Evolutionary conservation across 2,797 vertebrate genomes (phyloP), one percentile per base, ranked within the genome.

Genomic region (Nasua narica): DNA sequence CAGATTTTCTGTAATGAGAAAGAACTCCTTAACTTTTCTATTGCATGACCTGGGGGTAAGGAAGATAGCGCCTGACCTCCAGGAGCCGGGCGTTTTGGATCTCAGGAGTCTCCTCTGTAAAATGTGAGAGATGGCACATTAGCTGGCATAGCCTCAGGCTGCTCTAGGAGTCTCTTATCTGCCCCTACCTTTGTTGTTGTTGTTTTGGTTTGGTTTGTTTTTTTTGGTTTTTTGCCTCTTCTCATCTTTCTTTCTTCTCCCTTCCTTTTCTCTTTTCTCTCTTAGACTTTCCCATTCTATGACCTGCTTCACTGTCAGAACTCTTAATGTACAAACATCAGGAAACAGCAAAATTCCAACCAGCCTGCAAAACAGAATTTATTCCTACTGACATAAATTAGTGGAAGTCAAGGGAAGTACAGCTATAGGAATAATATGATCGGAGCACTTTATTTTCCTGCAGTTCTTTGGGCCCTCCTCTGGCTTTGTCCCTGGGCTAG

Each of bases 241-340:
- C 9, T 43, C 46, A 50, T 5, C 18, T 58, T 91, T 72, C 43
- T 60, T 58, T 78, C 19, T 14, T 79, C 82, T 76, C 52, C 72
- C 54, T 81, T 79, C 27, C 48, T 89, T 43, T 50, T 46, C 37
- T 88, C 87, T 74, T 79, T 91, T n/a, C 25, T 48, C 23, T 50
- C 9, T n/a, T 88, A 2, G 1, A 69, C 2, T 52, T 87, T 78
- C 29, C 43, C 8, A 1, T 52, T 81, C n/a, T 82, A 25, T 52
- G 9, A 48, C 50, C 15, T 52, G 50, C 29, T 32, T 85, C 16
- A 3, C 14, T 23, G 35, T 48, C 46, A 50, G 52, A 77, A 90
- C 11, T 43, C 77, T 87, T 62, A 37, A 52, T 35, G 5, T 14
- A 8, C 5, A 54, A 74, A 78, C 19, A 48, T 69, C 43, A 81